phyloP scores from a whole-genome alignment of 2,113 vertebrate species.

The Cettia cetti region DNA sequence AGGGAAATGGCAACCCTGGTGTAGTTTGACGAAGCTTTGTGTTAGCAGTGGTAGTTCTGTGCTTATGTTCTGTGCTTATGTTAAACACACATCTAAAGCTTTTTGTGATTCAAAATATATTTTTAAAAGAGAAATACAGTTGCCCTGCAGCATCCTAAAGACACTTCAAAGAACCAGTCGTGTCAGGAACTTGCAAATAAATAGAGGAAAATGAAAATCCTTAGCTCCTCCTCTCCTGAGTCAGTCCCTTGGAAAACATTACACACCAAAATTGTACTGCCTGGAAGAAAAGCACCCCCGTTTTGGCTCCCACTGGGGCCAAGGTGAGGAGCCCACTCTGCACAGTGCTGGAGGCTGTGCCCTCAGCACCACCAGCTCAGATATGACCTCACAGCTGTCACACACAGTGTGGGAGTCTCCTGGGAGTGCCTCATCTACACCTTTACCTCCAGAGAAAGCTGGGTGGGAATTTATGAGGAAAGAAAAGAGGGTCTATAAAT shows the following conservation, averaged over 20 bases:
- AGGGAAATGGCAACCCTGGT: neutral
- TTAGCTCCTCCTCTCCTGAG: neutral
- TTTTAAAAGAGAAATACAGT: neutral
- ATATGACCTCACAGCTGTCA: neutral
- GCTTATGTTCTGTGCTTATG: neutral
- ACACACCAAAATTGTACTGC: neutral
- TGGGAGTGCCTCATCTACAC: neutral
- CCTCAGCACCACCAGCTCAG: neutral
- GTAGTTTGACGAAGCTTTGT: neutral
- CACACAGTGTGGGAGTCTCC: neutral
- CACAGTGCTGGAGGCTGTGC: neutral
- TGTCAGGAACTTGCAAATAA: neutral
- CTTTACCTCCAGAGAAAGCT: neutral
- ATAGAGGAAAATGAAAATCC: neutral
- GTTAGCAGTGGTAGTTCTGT: neutral
- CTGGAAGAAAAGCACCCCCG: neutral
- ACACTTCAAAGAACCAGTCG: neutral
- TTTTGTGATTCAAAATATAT: neutral
- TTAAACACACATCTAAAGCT: neutral
- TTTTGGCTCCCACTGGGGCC: neutral
- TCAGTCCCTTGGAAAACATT: neutral
- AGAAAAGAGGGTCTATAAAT: constrained; percentile 3
- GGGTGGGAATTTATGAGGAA: neutral
- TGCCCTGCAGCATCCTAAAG: constrained; percentile 6
- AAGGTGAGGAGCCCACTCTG: neutral